phyloP scores from a whole-genome alignment of 1,140 invertebrate genomes.

The Sinella curviseta region DNA sequence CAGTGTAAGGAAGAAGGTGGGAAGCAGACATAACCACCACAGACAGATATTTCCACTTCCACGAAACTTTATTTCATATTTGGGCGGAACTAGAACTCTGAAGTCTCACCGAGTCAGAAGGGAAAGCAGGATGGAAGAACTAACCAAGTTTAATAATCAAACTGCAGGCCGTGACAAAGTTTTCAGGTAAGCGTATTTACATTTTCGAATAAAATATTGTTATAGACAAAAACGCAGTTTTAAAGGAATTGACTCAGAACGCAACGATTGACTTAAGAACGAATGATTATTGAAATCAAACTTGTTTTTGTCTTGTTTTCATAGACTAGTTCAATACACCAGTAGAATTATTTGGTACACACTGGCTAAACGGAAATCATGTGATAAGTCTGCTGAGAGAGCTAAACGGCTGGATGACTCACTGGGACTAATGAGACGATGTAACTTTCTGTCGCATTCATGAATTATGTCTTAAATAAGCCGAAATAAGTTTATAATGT shows the following conservation, averaged over 20 bases:
- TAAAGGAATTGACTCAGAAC: background rate
- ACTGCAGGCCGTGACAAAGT: conserved; percentile 47
- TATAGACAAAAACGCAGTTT: background rate
- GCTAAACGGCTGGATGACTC: conserved; percentile 38
- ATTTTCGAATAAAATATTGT: conserved; percentile 1
- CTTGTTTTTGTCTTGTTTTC: conserved; percentile 4
- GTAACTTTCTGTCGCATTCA: conserved; percentile 27
- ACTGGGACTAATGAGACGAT: conserved; percentile 43
- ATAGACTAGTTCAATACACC: conserved; percentile 43
- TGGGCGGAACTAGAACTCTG: too few species aligned
- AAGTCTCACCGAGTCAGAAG: too few species aligned
- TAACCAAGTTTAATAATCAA: conserved; percentile 48
- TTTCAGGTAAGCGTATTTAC: conserved; percentile 38
- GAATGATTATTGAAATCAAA: background rate
- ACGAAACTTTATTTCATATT: too few species aligned
- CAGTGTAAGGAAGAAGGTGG: too few species aligned
- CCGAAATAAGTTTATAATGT: background rate
- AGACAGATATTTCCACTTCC: too few species aligned
- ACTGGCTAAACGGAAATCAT: background rate
- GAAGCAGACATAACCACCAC: too few species aligned
- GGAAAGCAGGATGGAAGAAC: conserved; percentile 48
- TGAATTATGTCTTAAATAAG: background rate
- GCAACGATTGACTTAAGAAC: background rate
- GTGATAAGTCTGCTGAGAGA: background rate
- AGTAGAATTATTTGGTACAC: conserved; percentile 28